Evolutionary conservation across 2,113 vertebrate genomes (phyloP), one percentile per base, ranked within the genome.

Genomic region (Leptosomus discolor): DNA sequence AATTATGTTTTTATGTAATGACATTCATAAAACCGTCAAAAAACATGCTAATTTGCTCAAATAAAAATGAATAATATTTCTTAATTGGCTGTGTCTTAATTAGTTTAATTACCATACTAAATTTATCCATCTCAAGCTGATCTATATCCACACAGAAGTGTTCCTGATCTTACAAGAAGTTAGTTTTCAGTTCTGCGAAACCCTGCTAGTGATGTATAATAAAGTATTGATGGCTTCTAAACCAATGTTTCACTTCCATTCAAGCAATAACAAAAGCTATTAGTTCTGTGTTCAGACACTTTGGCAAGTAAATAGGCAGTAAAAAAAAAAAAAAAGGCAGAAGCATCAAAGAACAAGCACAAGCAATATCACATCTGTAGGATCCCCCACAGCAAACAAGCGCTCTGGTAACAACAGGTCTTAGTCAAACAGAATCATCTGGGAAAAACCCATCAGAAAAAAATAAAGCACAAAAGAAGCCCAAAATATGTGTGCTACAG

Each of bases 1-100:
- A 97, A 92, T 94, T 94, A 95, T 60, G 67, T 51, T 90, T 93
- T 96, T 82, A 71, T 67, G 17, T 60, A 94, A 83, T 93, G 84
- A 45, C 56, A 85, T 93, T 97, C 91, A 75, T n/a, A 45, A 83
- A 94, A 96, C 96, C 79, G 54, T 71, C n/a, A 95, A 90, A 95
- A 96, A 95, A 29, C 12, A 68, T 58, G 65, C 12, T 93, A 90
- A 91, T 94, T 95, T 93, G 20, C 37, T 65, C 50, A 92, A 95
- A 92, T 90, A 92, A 97, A 96, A 96, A 92, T 93, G 20, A 94
- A 41, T 91, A 57, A 37, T 90, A 48, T 67, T 91, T 95, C 73
- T 85, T 95, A 95, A 97, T 92, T 90, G 61, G 3, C 21, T 88
- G 23, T 68, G 30, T 8, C 68, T 73, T 94, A 76, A 94, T 95